Evolutionary conservation across 2,888 invertebrate genomes (phyloP).

Genomic region (Rhingia rostrata): DNA sequence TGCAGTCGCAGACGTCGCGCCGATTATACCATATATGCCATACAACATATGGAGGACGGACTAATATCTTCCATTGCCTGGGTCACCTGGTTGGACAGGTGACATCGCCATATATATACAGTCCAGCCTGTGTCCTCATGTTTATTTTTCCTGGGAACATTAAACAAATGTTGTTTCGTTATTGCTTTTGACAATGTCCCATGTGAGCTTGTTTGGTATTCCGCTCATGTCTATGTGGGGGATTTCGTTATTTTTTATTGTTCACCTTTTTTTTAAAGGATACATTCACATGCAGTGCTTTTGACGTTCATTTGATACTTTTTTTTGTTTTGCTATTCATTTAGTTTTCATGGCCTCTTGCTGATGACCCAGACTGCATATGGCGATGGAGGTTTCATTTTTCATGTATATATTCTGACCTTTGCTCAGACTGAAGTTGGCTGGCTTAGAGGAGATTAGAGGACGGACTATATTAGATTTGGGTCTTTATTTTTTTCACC

Average conservation of each 20-base stretch:
- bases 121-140: not conserved
- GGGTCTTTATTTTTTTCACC: not conserved
- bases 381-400: not conserved
- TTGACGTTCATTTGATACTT: constrained; percentile 54
- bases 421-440: constrained; percentile 17
- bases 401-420: constrained; percentile 19
- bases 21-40: not conserved
- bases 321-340: constrained; percentile 9
- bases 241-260: not conserved
- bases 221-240: not conserved
- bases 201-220: constrained; percentile 12
- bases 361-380: constrained; percentile 34
- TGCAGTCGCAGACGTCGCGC: constrained; percentile 45
- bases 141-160: constrained; percentile 2
- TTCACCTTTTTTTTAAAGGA: constrained; percentile 3
- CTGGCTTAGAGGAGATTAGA: constrained; percentile 14
- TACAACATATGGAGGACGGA: constrained; percentile 5
- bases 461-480: not conserved
- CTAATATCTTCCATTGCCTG: constrained; percentile 3
- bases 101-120: constrained; percentile 11
- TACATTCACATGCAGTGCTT: constrained; percentile 13
- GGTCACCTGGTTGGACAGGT: constrained; percentile 33
- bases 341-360: constrained; percentile 36
- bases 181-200: constrained; percentile 52
- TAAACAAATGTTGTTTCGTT: constrained; percentile 43